Evolutionary conservation across 1,140 invertebrate species (phyloP).

Genomic region (Eufriesea mexicana): DNA sequence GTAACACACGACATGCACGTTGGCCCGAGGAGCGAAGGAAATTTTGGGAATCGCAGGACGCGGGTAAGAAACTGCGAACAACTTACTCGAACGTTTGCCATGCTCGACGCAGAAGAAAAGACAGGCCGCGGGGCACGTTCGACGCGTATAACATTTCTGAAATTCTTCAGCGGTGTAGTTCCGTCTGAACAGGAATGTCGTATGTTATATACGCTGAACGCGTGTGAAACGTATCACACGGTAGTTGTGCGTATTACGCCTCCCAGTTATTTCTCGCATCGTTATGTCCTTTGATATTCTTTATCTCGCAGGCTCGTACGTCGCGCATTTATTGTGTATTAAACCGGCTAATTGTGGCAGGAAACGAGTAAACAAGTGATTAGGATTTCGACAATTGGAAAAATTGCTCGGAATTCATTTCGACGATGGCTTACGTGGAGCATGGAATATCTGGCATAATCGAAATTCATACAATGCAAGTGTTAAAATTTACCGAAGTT

Average conservation of each 20-base stretch:
- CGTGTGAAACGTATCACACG: slow-evolving; percentile 18
- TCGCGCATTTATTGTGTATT: background rate
- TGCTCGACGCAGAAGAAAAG: background rate
- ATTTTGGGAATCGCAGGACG: background rate
- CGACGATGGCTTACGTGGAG: no score
- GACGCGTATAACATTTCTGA: slow-evolving; percentile 28
- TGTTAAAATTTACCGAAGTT: no score
- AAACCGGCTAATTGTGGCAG: background rate
- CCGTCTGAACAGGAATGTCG: slow-evolving; percentile 6
- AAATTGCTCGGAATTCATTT: background rate
- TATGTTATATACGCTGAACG: background rate
- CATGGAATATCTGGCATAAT: no score
- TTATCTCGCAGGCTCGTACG: background rate
- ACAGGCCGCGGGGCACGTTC: slow-evolving; percentile 6
- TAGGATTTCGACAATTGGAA: background rate
- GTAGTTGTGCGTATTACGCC: background rate
- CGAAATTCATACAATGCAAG: no score
- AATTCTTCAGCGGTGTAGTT: slow-evolving; percentile 10
- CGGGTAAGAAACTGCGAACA: background rate
- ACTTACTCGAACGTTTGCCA: background rate
- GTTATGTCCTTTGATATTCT: slow-evolving; percentile 24
- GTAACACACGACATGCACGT: background rate
- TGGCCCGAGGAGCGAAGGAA: background rate
- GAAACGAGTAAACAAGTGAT: background rate
- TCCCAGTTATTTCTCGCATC: slow-evolving; percentile 14